Percentiles rank a stretch among this genome's conserved stretches.
Evolutionary conservation across 35 echinoderm and acorn worm genomes (phyloP).

Genomic region (Heliocidaris erythrogramma): DNA sequence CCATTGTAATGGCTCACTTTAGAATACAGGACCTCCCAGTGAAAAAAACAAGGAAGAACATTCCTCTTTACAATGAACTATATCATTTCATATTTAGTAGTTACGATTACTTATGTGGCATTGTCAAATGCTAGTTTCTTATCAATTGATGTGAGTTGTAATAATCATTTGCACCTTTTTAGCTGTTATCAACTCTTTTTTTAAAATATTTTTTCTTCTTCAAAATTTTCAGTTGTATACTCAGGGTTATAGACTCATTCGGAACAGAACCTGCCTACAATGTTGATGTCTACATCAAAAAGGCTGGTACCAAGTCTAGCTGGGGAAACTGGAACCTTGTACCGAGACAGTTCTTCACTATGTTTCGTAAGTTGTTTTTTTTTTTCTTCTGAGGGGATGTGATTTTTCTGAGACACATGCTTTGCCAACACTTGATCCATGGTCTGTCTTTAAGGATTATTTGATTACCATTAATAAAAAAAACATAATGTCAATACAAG

Average conservation of each 20-base stretch:
- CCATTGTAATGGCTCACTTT: no score
- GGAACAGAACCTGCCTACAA: conserved; percentile 97
- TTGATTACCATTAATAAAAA: no score
- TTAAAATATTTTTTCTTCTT: background rate
- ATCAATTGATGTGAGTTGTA: background rate
- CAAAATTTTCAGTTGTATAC: conserved; percentile 74
- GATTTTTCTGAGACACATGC: background rate
- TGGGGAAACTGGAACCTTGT: conserved; percentile 93
- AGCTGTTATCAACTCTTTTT: background rate
- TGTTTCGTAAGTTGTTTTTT: conserved; percentile 87
- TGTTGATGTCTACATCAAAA: conserved; percentile 69
- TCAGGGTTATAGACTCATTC: conserved; percentile 95
- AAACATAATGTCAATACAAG: no score
- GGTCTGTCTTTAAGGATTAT: no score
- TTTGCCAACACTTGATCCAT: no score
- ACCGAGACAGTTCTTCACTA: conserved; percentile 88
- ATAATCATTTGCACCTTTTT: background rate
- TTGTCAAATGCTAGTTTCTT: no score
- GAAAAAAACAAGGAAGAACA: no score
- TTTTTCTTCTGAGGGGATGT: background rate
- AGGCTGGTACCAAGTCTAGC: conserved; percentile 68
- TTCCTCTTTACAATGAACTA: no score
- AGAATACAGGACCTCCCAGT: no score
- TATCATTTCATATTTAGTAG: no score
- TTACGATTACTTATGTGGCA: no score